A percentile compares a stretch with the other conserved stretches of the same genome.
These are phyloP conservation scores for Cricetomys ansorgei DNA, from an alignment of 2,113 vertebrate species.

Conservation along the genomic window DNA sequence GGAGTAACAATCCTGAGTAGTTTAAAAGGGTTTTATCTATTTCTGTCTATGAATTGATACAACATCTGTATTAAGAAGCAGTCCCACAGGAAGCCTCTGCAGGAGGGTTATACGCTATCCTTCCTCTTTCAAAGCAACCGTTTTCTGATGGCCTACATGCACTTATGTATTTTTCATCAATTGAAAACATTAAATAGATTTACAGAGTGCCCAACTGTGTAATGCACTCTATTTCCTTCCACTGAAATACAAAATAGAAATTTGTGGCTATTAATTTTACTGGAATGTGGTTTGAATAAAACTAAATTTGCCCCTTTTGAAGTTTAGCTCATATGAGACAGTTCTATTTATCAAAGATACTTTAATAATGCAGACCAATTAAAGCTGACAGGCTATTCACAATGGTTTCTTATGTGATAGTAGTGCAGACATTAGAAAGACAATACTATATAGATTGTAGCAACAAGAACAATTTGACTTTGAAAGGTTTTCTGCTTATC, in stretches of 20 bases:
- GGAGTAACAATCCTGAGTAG: not conserved
- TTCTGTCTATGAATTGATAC: slow-evolving; percentile 23
- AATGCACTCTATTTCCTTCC: slow-evolving; percentile 11
- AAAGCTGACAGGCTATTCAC: slow-evolving; percentile 84
- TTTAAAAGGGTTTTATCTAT: not conserved
- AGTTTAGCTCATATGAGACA: slow-evolving; percentile 56
- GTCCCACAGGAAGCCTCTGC: not conserved
- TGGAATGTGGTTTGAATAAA: not conserved
- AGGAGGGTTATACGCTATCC: not conserved
- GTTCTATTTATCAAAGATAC: slow-evolving; percentile 77
- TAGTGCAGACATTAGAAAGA: slow-evolving; percentile 79
- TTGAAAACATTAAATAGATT: slow-evolving; percentile 61
- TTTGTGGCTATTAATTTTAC: slow-evolving; percentile 54
- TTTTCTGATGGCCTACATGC: slow-evolving; percentile 26
- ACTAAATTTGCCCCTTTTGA: slow-evolving; percentile 23
- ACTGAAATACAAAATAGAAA: slow-evolving; percentile 51
- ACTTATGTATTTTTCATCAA: slow-evolving; percentile 62
- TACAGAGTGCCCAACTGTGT: slow-evolving; percentile 34
- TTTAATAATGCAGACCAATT: slow-evolving; percentile 81
- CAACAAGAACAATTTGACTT: slow-evolving; percentile 73
- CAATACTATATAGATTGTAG: slow-evolving; percentile 73
- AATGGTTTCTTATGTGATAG: slow-evolving; percentile 65
- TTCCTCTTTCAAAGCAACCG: slow-evolving; percentile 43
- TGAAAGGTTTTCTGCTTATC: slow-evolving; percentile 61
- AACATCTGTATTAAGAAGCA: not conserved